A percentile compares a stretch with the other conserved stretches of the same genome.
These are phyloP conservation scores for Stenichneumon culpator DNA, from an alignment of 2,888 invertebrate species.

Conservation along the genomic window DNA sequence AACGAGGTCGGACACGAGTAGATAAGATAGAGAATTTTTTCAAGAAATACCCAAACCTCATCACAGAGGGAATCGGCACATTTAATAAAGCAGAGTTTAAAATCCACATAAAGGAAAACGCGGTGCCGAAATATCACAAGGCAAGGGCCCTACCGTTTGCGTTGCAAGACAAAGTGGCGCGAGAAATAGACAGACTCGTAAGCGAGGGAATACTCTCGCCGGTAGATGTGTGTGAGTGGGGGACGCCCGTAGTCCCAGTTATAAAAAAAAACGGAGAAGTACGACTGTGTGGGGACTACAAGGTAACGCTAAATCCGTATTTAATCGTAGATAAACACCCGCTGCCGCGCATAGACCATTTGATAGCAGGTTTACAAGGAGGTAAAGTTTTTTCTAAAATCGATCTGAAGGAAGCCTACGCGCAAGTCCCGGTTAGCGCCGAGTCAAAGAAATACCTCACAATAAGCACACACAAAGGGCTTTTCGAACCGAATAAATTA, in stretches of 20 bases:
- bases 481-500: conserved; percentile 43
- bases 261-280: conserved; percentile 72
- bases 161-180: conserved; percentile 47
- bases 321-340: conserved; percentile 65
- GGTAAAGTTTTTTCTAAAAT: conserved; percentile 70
- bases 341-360: conserved; percentile 66
- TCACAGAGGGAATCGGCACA: conserved; percentile 26
- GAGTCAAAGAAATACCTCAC: conserved; percentile 48
- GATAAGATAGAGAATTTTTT: conserved; percentile 31
- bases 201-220: conserved; percentile 62
- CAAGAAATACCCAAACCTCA: not conserved
- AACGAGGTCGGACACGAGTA: not conserved
- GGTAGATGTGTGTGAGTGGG: conserved; percentile 73
- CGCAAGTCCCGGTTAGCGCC: conserved; percentile 50
- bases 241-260: conserved; percentile 75
- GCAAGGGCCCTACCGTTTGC: conserved; percentile 44
- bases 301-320: conserved; percentile 69
- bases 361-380: conserved; percentile 65
- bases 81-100: conserved; percentile 50
- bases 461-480: conserved; percentile 60
- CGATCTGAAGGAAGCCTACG: conserved; percentile 13
- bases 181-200: conserved; percentile 52
- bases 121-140: conserved; percentile 69
- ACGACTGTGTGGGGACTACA: conserved; percentile 76
- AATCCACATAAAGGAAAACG: conserved; percentile 55